Base-by-base conservation (phyloP, 2,113 vertebrate species). In the Fukomys damarensis region DNA sequence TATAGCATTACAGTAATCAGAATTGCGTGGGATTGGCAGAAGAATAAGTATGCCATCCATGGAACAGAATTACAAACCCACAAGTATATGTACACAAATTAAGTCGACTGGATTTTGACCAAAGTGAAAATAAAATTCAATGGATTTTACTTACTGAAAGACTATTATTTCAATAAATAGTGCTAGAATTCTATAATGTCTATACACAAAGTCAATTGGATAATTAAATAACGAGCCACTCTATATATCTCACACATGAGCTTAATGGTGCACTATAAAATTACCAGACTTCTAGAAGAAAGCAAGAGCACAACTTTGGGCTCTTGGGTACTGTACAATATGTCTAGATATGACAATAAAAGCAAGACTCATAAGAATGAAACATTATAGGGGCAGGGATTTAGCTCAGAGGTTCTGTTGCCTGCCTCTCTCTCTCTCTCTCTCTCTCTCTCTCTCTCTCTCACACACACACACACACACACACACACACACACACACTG, bases 201-300 rank as follows among this genome's bases (percentile, higher is more conserved):
- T 61, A 8, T 38, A 22, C 20, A 35, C 20, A 83, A 90, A 79
- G 79, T 72, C 54, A 91, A 81, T 10, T 22, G 83, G 77, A 46
- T 20, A 41, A 84, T 79, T 91, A 89, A 82, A 38, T 82, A 86
- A 32, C 56, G 10, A 93, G 43, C 26, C 30, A 38, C n/a, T 86
- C 63, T 1, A 46, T 8, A n/a, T 59, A 46, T 30, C 7, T 89
- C 30, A 70, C 8, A 82, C 16, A 46, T 41, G 74, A 52, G 20
- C 12, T 95, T 58, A 59, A 91, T 84, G 82, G 10, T 84, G 72
- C 70, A 93, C 63, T 19, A 86, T 68, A 87, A 41, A 83, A 43
- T 7, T 77, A 85, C 66, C 24, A 65, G 68, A 54, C 26, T 22
- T 89, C 24, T 81, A 61, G 13, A 81, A 54, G 43, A 94, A 82